These are phyloP conservation scores for Zaprionus ghesquierei DNA, from an alignment of 1,140 invertebrate genomes.

Conservation along the genomic window DNA sequence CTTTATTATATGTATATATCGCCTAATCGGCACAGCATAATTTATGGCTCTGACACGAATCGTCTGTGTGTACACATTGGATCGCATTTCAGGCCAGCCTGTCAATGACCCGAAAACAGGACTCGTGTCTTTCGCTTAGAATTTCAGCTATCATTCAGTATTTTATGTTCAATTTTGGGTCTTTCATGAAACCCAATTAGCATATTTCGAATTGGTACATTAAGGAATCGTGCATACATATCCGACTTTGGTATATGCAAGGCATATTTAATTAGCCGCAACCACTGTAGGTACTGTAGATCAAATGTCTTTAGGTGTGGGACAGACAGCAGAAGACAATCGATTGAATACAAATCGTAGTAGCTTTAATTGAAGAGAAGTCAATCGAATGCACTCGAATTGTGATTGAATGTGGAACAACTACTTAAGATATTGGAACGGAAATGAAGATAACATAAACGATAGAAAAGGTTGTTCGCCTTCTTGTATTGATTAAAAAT, in stretches of 20 bases:
- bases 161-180: slow-evolving; percentile 29
- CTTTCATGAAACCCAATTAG: slow-evolving; percentile 60
- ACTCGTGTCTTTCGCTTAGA: slow-evolving; percentile 70
- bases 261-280: slow-evolving; percentile 68
- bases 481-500: too few species aligned
- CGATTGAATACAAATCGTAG: slow-evolving; percentile 56
- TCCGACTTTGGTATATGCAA: slow-evolving; percentile 47
- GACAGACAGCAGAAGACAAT: slow-evolving; percentile 22
- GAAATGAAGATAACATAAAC: neutral
- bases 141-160: slow-evolving; percentile 67
- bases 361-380: slow-evolving; percentile 38
- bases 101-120: slow-evolving; percentile 72
- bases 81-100: slow-evolving; percentile 2
- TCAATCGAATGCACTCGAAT: neutral
- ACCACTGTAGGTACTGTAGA: slow-evolving; percentile 5
- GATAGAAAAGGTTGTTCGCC: neutral
- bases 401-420: slow-evolving; percentile 21
- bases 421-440: neutral
- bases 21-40: neutral
- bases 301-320: slow-evolving; percentile 56
- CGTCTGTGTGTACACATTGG: neutral
- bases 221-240: slow-evolving; percentile 64
- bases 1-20: neutral
- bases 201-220: slow-evolving; percentile 60
- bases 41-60: slow-evolving; percentile 17